Evolutionary conservation across 1,140 invertebrate species (phyloP), one percentile per base, ranked within the genome.

Genomic region (Orchesella cincta): DNA sequence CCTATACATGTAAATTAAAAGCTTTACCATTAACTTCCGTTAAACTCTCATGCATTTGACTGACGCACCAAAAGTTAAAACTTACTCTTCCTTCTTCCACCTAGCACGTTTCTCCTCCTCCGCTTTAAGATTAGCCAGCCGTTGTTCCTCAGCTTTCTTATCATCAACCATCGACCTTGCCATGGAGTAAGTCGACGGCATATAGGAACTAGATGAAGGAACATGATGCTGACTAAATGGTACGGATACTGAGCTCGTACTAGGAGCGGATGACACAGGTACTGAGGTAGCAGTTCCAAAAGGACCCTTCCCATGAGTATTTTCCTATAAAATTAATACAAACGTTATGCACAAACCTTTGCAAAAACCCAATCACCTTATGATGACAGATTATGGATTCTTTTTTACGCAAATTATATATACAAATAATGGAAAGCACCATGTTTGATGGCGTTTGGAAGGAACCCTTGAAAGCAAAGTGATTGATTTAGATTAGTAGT

Each of bases 1-100:
- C 79, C 89, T 89, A 81, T 33, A 82, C 78, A 81, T 52, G 77
- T 64, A 78, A 78, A 46, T 31, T 12, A 31, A 67, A 57, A 57
- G 23, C 12, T n/a, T 5, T 57, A 12, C 52, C 23, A 12, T 57
- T 57, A 57, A n/a, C 23, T 26, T 57, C 20, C 39, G 20, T 46
- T 46, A 8, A 46, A 46, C 8, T 46, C 20, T n/a, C 20, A 8
- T 46, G 39, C 8, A 46, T 46, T 46, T 46, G 39, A 12, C 39
- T 46, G 20, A 20, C 20, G 20, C 20, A 12, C 20, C 39, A 46
- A 20, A 20, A 12, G 8, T 46, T 46, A 46, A 46, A 46, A 62
- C 78, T 74, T 78, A 82, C 81, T 82, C 67, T 36, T 82, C 81
- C 52, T 80, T 80, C 73, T 76, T 79, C 78, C 81, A 80, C 71